phyloP scores from a whole-genome alignment of 2,797 vertebrate genomes.

The Tadarida brasiliensis region DNA sequence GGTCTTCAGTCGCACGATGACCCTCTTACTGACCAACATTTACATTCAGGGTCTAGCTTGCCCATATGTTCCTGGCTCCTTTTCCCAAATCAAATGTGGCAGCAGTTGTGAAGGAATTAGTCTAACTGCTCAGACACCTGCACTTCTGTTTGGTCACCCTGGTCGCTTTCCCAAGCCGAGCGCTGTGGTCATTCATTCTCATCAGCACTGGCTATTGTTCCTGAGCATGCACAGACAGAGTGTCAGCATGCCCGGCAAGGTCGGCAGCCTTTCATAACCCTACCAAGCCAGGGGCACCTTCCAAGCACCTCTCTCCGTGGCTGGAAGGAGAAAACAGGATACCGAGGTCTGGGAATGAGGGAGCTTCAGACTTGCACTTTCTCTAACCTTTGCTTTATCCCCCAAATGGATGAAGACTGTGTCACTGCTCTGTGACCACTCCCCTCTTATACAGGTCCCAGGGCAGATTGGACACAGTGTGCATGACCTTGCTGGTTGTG shows the following conservation, averaged over 20 bases:
- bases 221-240: not conserved
- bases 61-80: conserved; percentile 30
- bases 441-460: not conserved
- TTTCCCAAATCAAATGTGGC: conserved; percentile 45
- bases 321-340: not conserved
- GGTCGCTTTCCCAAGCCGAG: not conserved
- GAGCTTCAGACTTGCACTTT: not conserved
- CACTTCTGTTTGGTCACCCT: conserved; percentile 2
- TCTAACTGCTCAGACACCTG: conserved; percentile 46
- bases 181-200: conserved; percentile 8
- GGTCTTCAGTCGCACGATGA: not conserved
- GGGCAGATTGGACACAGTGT: not conserved
- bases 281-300: not conserved
- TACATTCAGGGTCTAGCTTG: conserved; percentile 42
- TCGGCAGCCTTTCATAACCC: not conserved
- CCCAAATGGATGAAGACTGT: not conserved
- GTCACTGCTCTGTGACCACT: not conserved
- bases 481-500: not conserved
- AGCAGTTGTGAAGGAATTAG: conserved; percentile 48
- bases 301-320: not conserved
- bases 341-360: not conserved
- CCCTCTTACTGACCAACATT: conserved; percentile 10
- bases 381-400: not conserved
- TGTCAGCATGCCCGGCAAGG: not conserved
- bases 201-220: not conserved